A percentile compares a stretch with the other conserved stretches of the same genome.
Evolutionary conservation across 1,140 invertebrate species (phyloP).

Genomic region (Drosophila arawakana): DNA sequence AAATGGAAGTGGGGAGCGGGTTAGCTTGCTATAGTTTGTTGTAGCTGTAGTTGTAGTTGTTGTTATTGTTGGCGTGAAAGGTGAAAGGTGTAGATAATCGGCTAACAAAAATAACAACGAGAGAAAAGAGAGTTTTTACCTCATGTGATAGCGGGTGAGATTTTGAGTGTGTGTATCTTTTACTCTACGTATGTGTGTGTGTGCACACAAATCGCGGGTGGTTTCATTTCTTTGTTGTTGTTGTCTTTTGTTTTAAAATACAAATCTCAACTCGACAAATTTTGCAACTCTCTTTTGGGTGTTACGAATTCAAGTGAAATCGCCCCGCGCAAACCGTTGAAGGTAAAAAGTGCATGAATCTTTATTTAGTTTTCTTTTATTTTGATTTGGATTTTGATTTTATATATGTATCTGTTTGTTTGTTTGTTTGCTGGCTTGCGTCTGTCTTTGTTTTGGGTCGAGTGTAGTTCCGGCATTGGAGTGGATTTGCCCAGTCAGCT

Average conservation of each 20-base stretch:
- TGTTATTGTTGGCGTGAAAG: slow-evolving; percentile 74
- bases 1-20: slow-evolving; percentile 52
- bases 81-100: slow-evolving; percentile 82
- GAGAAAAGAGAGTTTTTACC: slow-evolving; percentile 68
- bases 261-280: slow-evolving; percentile 61
- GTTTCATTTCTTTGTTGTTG: slow-evolving; percentile 53
- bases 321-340: slow-evolving; percentile 52
- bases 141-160: slow-evolving; percentile 75
- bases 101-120: slow-evolving; percentile 37
- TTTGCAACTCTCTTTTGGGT: slow-evolving; percentile 64
- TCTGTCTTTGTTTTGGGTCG: slow-evolving; percentile 63
- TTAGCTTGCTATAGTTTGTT: slow-evolving; percentile 5
- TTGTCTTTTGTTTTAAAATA: slow-evolving; percentile 68
- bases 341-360: slow-evolving; percentile 76
- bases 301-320: slow-evolving; percentile 82
- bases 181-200: background rate
- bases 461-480: slow-evolving; percentile 72
- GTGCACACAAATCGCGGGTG: slow-evolving; percentile 71
- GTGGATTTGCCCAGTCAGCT: slow-evolving; percentile 47
- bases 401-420: slow-evolving; percentile 34
- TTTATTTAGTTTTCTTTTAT: slow-evolving; percentile 32
- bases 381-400: background rate
- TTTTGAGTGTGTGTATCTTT: slow-evolving; percentile 35
- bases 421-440: slow-evolving; percentile 11
- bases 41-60: slow-evolving; percentile 29